Percentiles rank a stretch among this genome's conserved stretches.
phyloP scores from a whole-genome alignment of 1,140 invertebrate genomes.

The Sitobion miscanthi region DNA sequence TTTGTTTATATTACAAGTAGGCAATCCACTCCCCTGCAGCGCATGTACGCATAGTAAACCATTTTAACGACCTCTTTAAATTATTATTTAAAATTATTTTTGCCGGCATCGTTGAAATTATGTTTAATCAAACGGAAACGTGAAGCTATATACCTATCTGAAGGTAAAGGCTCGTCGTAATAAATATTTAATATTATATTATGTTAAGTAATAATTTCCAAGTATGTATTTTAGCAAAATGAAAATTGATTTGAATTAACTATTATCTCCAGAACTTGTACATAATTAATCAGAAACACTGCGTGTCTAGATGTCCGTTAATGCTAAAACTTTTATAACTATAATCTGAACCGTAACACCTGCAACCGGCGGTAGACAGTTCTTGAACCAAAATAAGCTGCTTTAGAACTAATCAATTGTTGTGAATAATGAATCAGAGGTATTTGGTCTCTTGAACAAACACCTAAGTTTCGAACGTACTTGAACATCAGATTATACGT shows the following conservation, averaged over 20 bases:
- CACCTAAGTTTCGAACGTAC: not conserved
- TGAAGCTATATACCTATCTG: not conserved
- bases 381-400: slow-evolving; percentile 31
- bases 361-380: not conserved
- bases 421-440: slow-evolving; percentile 18
- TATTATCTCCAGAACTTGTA: not conserved
- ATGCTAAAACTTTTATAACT: not conserved
- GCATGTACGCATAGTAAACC: not conserved
- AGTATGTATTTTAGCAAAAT: not conserved
- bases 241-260: slow-evolving; percentile 29
- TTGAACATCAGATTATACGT: not conserved
- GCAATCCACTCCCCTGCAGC: not conserved
- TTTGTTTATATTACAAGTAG: not conserved
- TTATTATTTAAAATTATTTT: not conserved
- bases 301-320: not conserved
- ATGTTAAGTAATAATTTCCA: not conserved
- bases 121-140: not conserved
- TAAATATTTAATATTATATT: not conserved
- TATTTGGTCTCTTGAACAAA: not conserved
- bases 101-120: not conserved
- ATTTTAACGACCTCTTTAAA: not conserved
- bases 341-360: not conserved
- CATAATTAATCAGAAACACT: not conserved
- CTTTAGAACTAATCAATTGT: slow-evolving; percentile 1
- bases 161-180: not conserved